These are phyloP conservation scores for Mionectes olivaceus DNA, from an alignment of 2,797 vertebrate species.

Conservation along the genomic window DNA sequence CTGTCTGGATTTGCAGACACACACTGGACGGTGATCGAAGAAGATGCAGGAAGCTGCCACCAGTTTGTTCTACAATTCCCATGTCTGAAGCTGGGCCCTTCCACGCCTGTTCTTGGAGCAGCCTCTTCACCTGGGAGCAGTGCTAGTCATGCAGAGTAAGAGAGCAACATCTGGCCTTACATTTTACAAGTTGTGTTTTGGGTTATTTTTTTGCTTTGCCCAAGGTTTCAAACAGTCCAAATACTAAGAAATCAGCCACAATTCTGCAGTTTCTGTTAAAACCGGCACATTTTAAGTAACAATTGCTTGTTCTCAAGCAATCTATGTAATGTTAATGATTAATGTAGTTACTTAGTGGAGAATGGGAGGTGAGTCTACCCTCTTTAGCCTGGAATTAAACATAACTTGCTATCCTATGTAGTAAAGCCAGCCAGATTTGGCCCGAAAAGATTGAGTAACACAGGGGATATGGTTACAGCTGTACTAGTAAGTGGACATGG, in stretches of 20 bases:
- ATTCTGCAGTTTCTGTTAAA: neutral
- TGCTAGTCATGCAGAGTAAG: neutral
- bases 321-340: neutral
- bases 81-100: neutral
- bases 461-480: neutral
- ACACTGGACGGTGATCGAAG: neutral
- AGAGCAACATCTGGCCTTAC: neutral
- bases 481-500: neutral
- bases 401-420: neutral
- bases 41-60: neutral
- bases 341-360: neutral
- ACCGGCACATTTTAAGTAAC: neutral
- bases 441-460: neutral
- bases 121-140: neutral
- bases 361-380: neutral
- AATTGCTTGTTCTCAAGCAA: neutral
- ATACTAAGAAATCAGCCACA: neutral
- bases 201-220: neutral
- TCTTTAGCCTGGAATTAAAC: neutral
- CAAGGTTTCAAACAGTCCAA: neutral
- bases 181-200: neutral
- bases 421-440: neutral
- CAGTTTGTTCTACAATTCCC: neutral
- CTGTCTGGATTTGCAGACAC: neutral
- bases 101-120: neutral